Evolutionary conservation across 2,797 vertebrate species (phyloP).

Genomic region (Petrocephalus schoutedeni): DNA sequence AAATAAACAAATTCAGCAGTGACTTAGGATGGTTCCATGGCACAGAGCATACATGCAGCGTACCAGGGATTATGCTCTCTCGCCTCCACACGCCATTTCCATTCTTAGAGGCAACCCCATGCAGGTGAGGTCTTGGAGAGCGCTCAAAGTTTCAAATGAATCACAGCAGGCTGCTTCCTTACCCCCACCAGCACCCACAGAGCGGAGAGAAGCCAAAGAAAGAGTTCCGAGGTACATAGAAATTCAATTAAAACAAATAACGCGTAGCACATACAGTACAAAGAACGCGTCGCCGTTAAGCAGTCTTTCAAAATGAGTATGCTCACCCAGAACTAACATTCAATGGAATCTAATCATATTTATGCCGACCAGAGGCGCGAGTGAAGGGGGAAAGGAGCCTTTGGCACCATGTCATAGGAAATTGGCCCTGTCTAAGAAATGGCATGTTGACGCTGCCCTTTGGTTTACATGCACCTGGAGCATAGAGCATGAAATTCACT

Average conservation of each 20-base stretch:
- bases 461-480: not conserved
- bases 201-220: conserved; percentile 42
- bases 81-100: conserved; percentile 44
- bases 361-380: not conserved
- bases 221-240: conserved; percentile 40
- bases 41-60: not conserved
- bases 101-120: conserved; percentile 45
- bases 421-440: not conserved
- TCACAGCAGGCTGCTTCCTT: conserved; percentile 47
- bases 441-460: not conserved
- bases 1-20: not conserved
- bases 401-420: not conserved
- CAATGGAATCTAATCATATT: not conserved
- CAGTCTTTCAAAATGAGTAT: not conserved
- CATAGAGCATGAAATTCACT: not conserved
- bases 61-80: conserved; percentile 31
- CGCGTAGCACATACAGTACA: not conserved
- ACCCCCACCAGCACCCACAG: conserved; percentile 46
- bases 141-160: conserved; percentile 43
- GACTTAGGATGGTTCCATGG: not conserved
- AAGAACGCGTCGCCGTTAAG: not conserved
- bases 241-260: conserved; percentile 36
- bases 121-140: conserved; percentile 49
- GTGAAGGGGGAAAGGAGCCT: not conserved
- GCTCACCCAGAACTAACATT: not conserved